A percentile compares a stretch with the other conserved stretches of the same genome.
phyloP scores from a whole-genome alignment of 2,888 invertebrate genomes.

The Athripsodes cinereus region DNA sequence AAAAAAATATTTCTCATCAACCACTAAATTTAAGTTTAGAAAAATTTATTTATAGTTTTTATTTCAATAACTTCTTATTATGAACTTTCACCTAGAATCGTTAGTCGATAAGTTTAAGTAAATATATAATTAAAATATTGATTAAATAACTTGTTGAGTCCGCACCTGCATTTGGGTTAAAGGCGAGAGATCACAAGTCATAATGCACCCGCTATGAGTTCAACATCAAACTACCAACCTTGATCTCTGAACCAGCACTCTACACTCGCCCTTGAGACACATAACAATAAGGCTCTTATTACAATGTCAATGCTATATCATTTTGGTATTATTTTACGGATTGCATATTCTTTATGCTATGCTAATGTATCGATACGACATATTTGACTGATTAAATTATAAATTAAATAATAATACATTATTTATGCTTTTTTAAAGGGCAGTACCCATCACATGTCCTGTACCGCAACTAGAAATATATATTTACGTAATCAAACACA shows the following conservation, averaged over 20 bases:
- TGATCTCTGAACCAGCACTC: not conserved
- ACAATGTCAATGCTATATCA: not conserved
- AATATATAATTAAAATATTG: no score
- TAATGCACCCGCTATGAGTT: not conserved
- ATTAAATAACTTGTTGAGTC: not conserved
- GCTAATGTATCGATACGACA: not conserved
- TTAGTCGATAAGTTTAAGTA: no score
- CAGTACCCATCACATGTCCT: no score
- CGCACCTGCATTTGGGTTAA: constrained; percentile 1
- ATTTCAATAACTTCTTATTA: no score
- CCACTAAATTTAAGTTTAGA: no score
- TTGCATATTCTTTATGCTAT: not conserved
- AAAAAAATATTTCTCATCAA: no score
- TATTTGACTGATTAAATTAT: not conserved
- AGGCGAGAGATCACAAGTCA: constrained; percentile 5
- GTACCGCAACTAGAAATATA: no score
- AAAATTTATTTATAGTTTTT: no score
- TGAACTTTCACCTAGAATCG: no score
- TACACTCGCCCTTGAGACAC: not conserved
- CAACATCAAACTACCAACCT: not conserved
- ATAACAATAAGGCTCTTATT: not conserved
- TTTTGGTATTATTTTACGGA: not conserved
- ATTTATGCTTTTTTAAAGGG: no score
- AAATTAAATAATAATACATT: no score
- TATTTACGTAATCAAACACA: no score